Conservation (phyloP, 2,113 vertebrate species). For the Oenanthe melanoleuca region DNA sequence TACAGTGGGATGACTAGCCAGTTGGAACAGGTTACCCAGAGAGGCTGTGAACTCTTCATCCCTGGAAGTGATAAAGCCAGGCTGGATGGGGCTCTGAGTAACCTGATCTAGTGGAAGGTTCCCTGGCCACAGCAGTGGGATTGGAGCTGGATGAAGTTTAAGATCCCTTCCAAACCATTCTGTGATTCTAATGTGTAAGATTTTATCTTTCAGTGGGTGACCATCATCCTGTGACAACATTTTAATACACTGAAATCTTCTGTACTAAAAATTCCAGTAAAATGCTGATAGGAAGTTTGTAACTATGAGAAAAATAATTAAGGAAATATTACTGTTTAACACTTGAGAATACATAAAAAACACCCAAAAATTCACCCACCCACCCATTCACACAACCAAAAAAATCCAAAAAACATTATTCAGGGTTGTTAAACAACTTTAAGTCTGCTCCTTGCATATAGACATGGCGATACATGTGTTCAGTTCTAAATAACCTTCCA, state of each 20-base stretch:
- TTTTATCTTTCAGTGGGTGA: neutral
- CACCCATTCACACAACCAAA: neutral
- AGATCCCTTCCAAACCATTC: neutral
- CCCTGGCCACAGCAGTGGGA: neutral
- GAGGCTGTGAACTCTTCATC: neutral
- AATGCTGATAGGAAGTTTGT: neutral
- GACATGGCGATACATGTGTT: neutral
- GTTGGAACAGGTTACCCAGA: neutral
- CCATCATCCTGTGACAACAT: neutral
- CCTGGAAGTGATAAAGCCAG: neutral
- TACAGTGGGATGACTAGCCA: rapidly evolving
- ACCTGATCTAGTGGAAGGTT: no score
- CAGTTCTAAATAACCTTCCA: neutral
- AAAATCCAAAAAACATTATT: neutral
- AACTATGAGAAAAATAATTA: neutral
- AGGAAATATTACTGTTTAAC: neutral
- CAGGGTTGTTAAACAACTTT: neutral
- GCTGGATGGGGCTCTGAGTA: neutral
- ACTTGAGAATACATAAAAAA: neutral
- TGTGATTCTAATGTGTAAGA: neutral
- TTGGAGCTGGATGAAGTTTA: neutral
- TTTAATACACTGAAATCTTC: neutral
- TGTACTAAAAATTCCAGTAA: neutral
- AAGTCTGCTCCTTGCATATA: neutral
- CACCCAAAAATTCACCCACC: neutral